A percentile compares a stretch with the other conserved stretches of the same genome.
These are phyloP conservation scores for Drosophila aldrichi DNA, from an alignment of 2,888 invertebrate genomes.

Conservation along the genomic window DNA sequence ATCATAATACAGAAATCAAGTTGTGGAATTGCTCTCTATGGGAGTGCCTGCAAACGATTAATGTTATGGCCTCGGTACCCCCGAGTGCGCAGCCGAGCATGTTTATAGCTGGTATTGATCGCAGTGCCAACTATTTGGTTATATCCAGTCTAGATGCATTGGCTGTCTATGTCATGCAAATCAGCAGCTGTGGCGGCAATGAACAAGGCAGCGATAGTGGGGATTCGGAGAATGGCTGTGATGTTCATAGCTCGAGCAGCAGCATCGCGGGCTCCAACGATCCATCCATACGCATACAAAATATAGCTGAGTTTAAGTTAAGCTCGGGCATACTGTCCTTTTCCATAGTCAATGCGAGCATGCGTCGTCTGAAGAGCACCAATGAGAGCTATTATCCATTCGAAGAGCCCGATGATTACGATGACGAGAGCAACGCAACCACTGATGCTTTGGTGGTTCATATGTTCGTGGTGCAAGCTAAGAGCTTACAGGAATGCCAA, in stretches of 20 bases:
- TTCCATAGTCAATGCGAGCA: constrained; percentile 92
- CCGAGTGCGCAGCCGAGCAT: constrained; percentile 53
- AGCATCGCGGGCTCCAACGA: constrained; percentile 28
- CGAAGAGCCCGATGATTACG: constrained; percentile 88
- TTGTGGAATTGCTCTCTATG: constrained; percentile 98
- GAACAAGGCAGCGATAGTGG: constrained; percentile 44
- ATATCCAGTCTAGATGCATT: constrained; percentile 94
- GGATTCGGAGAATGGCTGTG: constrained; percentile 42
- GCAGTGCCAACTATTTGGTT: constrained; percentile 93
- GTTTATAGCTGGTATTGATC: constrained; percentile 90
- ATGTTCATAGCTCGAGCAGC: constrained; percentile 26
- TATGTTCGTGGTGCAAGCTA: constrained; percentile 94
- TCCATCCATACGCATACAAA: constrained; percentile 88
- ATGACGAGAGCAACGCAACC: constrained; percentile 86
- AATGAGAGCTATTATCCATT: constrained; percentile 84
- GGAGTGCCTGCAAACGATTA: constrained; percentile 95
- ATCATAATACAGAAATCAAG: constrained; percentile 95
- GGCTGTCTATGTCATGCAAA: constrained; percentile 93
- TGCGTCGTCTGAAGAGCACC: constrained; percentile 86
- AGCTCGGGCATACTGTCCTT: constrained; percentile 95
- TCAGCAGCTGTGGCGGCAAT: constrained; percentile 85
- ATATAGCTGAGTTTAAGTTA: constrained; percentile 93
- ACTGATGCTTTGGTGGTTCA: constrained; percentile 86
- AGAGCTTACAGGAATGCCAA: constrained; percentile 94
- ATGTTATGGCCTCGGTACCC: constrained; percentile 85